Percentiles rank a stretch among this genome's conserved stretches.
These are phyloP conservation scores for Notodonta dromedarius DNA, from an alignment of 2,888 invertebrate species.

Conservation along the genomic window DNA sequence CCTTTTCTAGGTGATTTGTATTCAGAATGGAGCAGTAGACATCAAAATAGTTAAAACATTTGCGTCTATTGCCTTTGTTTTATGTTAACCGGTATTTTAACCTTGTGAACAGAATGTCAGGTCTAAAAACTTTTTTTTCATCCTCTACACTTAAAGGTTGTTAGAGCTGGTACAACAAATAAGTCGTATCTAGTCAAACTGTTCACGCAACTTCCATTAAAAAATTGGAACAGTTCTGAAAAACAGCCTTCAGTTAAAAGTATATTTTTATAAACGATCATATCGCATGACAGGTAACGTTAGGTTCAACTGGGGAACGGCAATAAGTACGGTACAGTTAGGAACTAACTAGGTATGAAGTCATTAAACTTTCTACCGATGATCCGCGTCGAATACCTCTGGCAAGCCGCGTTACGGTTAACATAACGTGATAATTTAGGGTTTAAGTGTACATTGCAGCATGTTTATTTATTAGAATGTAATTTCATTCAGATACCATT, in stretches of 20 bases:
- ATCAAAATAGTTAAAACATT: not conserved
- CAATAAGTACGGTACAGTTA: constrained; percentile 44
- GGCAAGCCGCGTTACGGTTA: constrained; percentile 31
- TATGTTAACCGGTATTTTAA: not conserved
- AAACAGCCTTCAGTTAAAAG: constrained; percentile 11
- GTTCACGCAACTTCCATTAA: not conserved
- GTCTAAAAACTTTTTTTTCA: not conserved
- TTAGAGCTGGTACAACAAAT: not conserved
- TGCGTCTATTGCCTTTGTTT: not conserved
- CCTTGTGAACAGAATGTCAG: not conserved
- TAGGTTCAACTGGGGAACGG: constrained; percentile 42
- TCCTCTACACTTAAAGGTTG: not conserved
- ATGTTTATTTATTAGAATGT: too few relatives aligned
- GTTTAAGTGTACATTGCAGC: constrained; percentile 19
- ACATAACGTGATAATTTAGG: constrained; percentile 27
- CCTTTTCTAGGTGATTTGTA: constrained; percentile 25
- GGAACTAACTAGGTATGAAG: constrained; percentile 54
- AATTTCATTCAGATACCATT: too few relatives aligned
- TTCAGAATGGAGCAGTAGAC: constrained; percentile 17
- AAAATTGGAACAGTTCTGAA: not conserved
- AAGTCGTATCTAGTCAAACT: not conserved
- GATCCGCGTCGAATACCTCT: constrained; percentile 48
- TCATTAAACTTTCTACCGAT: constrained; percentile 63
- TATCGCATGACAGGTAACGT: constrained; percentile 44
- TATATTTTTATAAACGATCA: constrained; percentile 34